A percentile compares a stretch with the other conserved stretches of the same genome.
phyloP scores from a whole-genome alignment of 2,888 invertebrate species.

The Lumbricus terrestris region DNA sequence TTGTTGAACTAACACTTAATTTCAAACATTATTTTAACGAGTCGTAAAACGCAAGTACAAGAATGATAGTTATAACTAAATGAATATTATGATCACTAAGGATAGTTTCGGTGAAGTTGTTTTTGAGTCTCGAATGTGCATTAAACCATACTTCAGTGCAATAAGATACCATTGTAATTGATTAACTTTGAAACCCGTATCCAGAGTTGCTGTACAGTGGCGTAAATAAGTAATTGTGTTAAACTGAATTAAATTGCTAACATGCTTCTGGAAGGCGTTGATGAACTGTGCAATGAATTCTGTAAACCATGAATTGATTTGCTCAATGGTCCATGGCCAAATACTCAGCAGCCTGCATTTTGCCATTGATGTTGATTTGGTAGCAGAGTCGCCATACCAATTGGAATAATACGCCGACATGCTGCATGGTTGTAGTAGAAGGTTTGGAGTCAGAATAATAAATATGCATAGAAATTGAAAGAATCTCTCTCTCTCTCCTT shows the following conservation, averaged over 20 bases:
- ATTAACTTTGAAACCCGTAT: background rate
- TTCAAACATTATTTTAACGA: background rate
- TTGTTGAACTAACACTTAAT: background rate
- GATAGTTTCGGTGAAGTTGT: background rate
- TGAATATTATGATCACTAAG: background rate
- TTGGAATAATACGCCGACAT: no score
- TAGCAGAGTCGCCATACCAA: no score
- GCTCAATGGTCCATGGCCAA: no score
- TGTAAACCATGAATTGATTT: no score
- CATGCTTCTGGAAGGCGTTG: no score
- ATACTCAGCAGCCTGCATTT: no score
- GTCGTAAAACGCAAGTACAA: background rate
- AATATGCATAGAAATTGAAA: no score
- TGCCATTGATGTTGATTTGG: no score
- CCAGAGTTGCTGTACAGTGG: background rate
- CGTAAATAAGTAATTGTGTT: background rate
- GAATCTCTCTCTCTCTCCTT: no score
- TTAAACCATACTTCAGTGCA: background rate
- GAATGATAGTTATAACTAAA: background rate
- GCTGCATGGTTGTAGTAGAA: no score
- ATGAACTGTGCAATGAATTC: no score
- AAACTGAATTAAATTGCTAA: background rate
- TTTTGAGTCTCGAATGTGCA: background rate
- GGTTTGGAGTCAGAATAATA: no score
- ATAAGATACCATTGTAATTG: background rate